Conservation (phyloP, 1,140 invertebrate species). For the Drosophila simulans region DNA sequence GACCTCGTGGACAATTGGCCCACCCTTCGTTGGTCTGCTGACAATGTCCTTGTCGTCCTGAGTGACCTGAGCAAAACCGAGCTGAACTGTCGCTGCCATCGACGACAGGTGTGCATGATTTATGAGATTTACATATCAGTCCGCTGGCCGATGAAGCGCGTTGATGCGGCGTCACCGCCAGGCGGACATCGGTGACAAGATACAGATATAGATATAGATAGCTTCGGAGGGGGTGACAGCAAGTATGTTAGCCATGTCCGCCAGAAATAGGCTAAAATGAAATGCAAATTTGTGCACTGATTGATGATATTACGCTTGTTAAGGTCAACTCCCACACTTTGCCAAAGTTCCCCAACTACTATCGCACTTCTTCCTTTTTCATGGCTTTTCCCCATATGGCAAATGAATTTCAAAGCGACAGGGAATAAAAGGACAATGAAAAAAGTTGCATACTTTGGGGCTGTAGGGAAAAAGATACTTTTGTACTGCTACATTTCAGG, state of each 20-base stretch:
- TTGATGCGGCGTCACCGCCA: conserved; percentile 75
- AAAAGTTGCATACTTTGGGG: conserved; percentile 21
- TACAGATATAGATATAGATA: background rate
- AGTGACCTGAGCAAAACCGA: conserved; percentile 31
- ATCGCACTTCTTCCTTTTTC: background rate
- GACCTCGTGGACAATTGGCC: background rate
- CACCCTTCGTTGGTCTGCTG: conserved; percentile 21
- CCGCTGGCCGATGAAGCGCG: conserved; percentile 68
- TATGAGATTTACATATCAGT: conserved; percentile 82
- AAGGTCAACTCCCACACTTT: conserved; percentile 13
- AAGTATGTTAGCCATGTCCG: background rate
- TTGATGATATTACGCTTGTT: conserved; percentile 71
- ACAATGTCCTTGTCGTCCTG: conserved; percentile 44
- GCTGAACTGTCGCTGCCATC: conserved; percentile 60
- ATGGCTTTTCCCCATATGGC: background rate
- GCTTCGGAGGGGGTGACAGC: background rate
- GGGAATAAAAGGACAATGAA: background rate
- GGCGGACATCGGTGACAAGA: conserved; percentile 42
- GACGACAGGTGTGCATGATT: conserved; percentile 82
- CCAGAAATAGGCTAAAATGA: conserved; percentile 55
- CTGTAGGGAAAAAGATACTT: background rate
- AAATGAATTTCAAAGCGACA: conserved; percentile 37
- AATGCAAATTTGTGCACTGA: conserved; percentile 79
- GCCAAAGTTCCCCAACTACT: conserved; percentile 1
- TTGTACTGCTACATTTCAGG: background rate